Evolutionary conservation across 2,113 vertebrate genomes (phyloP).

Genomic region (Chlamydotis undulata): DNA sequence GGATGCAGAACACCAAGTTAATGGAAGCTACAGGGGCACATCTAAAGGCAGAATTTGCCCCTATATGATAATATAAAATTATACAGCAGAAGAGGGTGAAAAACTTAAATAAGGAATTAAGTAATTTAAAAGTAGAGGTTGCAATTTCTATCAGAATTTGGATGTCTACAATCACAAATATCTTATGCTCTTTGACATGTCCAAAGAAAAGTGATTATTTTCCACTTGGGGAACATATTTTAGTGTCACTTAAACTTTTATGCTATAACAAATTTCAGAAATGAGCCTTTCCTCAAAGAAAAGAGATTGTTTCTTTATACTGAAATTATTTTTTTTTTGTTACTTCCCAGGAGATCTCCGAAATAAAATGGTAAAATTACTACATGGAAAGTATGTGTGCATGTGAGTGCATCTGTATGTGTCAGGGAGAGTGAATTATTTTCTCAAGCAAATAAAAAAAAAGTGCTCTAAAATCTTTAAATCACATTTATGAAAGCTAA

Average conservation of each 20-base stretch:
- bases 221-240: conserved; percentile 53
- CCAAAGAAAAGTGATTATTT: conserved; percentile 67
- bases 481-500: conserved; percentile 13
- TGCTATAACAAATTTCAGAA: conserved; percentile 64
- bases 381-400: background rate
- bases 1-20: background rate
- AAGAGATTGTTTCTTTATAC: background rate
- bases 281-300: conserved; percentile 35
- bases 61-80: conserved; percentile 35
- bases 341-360: background rate
- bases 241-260: conserved; percentile 63
- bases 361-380: background rate
- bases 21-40: background rate
- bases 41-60: conserved; percentile 9
- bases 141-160: conserved; percentile 47
- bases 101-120: conserved; percentile 40
- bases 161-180: conserved; percentile 49
- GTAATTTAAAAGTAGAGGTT: conserved; percentile 46
- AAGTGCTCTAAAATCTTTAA: background rate
- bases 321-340: background rate
- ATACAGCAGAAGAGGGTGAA: conserved; percentile 43
- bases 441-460: conserved; percentile 1
- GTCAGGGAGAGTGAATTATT: background rate
- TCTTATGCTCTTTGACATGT: conserved; percentile 25
- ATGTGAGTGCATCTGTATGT: background rate